Evolutionary conservation across 2,797 vertebrate genomes (phyloP), one percentile per base, ranked within the genome.

Genomic region (Hafferia zeledoni): DNA sequence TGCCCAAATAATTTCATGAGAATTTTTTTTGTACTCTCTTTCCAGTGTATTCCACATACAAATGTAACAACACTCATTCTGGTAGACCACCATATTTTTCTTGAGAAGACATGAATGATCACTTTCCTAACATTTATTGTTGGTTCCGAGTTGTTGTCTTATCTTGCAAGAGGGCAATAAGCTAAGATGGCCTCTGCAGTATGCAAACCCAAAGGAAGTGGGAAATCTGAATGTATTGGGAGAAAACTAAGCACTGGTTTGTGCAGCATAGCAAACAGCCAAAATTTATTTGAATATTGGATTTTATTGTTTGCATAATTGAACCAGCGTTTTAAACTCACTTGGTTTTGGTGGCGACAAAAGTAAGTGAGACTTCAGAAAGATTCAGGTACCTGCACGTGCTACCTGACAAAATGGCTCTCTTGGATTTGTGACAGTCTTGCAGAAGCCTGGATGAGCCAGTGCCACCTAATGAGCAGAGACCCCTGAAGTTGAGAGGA

Each of bases 141-240:
- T 56, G n/a, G 27, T 87, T 94, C 74, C 83, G 39, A 83, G 41
- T 39, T 64, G 7, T 69, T 90, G 25, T 83, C 22, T 46, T 69
- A 41, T 4, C 9, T 37, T 43, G 17, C 33, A 56, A 23, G 52
- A 31, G 6, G 3, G 23, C 9, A 53, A 11, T 63, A 39, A 84
- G 16, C 23, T 55, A 7, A 90, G 31, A 25, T 67, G 52, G 15
- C 17, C 49, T 76, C 30, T 75, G 56, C 59, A 87, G n/a, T 43
- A 68, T 11, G 24, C 59, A 49, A 43, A 91, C 8, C 20, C 25
- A 52, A 79, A 65, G 19, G 15, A 85, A 87, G 53, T 23, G 16
- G 24, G 22, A 28, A 88, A 65, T 4, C 12, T 69, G 41, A 69
- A 30, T 31, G 2, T 68, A 30, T 70, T 50, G 31, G 6, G 20